Percentiles rank a stretch among this genome's conserved stretches.
Evolutionary conservation across 2,797 vertebrate genomes (phyloP).

Genomic region (Rallus crepitans): DNA sequence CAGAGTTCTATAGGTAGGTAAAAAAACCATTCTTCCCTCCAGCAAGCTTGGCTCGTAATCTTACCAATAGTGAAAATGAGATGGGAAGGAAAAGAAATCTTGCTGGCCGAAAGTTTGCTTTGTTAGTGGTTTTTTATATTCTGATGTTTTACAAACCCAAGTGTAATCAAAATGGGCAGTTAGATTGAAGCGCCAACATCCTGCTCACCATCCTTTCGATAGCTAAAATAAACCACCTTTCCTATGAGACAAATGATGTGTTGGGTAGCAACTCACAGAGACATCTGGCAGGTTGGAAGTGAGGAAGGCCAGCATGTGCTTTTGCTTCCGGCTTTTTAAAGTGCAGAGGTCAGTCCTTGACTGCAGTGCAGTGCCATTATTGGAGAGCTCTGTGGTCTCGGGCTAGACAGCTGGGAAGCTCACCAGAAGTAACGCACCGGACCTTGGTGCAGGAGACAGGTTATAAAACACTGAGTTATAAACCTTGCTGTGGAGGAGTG

Average conservation of each 20-base stretch:
- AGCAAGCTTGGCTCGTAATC: background rate
- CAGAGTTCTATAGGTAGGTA: background rate
- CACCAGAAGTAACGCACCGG: background rate
- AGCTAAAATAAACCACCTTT: constrained; percentile 26
- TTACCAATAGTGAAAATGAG: background rate
- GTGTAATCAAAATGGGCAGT: background rate
- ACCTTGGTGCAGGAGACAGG: background rate
- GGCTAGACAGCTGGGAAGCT: background rate
- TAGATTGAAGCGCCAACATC: background rate
- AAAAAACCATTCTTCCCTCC: background rate
- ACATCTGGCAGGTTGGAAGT: background rate
- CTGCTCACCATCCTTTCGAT: background rate
- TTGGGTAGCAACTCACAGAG: background rate
- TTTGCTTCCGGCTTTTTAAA: background rate
- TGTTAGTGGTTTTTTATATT: background rate
- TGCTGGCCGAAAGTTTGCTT: background rate
- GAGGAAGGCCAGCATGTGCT: background rate
- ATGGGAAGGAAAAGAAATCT: background rate
- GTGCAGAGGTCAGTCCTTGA: background rate
- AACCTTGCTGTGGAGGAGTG: background rate
- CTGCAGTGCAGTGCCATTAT: background rate
- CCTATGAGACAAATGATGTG: background rate
- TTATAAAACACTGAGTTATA: constrained; percentile 3
- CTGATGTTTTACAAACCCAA: background rate
- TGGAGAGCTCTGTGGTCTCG: background rate